Evolutionary conservation across 1,140 invertebrate genomes (phyloP).

Genomic region (Nebria ingens): DNA sequence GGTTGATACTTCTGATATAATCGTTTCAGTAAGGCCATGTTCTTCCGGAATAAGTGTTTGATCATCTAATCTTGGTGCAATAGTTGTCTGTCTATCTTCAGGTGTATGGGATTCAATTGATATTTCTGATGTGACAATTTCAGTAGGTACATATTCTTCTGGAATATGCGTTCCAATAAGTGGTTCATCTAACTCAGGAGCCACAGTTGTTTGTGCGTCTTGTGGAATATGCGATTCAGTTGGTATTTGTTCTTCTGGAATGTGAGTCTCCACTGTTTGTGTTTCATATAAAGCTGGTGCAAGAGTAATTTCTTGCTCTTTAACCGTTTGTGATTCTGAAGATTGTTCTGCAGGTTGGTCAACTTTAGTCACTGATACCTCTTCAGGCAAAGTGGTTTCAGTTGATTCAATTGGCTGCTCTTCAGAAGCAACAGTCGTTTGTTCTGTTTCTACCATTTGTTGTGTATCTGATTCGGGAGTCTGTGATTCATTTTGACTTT

Average conservation of each 20-base stretch:
- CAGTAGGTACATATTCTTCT: background rate
- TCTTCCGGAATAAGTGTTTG: too few relatives aligned
- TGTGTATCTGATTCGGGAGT: conserved; percentile 15
- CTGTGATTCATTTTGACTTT: conserved; percentile 7
- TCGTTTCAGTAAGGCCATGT: too few relatives aligned
- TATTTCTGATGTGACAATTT: background rate
- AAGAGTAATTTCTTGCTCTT: too few relatives aligned
- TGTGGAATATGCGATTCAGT: background rate
- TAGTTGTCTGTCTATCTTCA: conserved; percentile 14
- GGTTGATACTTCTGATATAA: too few relatives aligned
- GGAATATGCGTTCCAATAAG: too few relatives aligned
- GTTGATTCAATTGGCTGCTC: background rate
- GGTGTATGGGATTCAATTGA: background rate
- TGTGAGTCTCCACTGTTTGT: background rate
- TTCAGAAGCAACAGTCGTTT: conserved; percentile 5
- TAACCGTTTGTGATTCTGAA: too few relatives aligned
- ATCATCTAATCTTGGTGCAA: too few relatives aligned
- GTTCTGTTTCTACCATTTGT: conserved; percentile 9
- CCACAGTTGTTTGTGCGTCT: too few relatives aligned
- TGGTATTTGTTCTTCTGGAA: conserved; percentile 11
- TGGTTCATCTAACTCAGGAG: too few relatives aligned
- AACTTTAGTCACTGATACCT: background rate
- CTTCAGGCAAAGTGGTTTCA: background rate
- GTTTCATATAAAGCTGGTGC: conserved; percentile 4
- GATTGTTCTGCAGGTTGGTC: too few relatives aligned